Evolutionary conservation across 2,888 invertebrate genomes (phyloP).

Genomic region (Choristoneura rosaceana): DNA sequence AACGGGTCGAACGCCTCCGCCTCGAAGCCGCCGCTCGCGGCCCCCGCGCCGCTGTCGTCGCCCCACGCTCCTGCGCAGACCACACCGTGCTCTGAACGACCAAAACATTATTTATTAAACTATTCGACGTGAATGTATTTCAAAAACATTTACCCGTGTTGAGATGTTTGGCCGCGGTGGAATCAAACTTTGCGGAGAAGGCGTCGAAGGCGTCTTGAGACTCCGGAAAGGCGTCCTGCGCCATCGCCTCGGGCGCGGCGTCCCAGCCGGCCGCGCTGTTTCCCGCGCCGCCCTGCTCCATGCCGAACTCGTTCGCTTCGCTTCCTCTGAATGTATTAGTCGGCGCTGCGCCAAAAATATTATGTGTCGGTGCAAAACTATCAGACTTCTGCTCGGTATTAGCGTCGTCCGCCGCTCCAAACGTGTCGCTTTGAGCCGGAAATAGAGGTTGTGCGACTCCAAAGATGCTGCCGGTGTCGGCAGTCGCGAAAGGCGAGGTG

Average conservation of each 20-base stretch:
- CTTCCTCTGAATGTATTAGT: constrained; percentile 48
- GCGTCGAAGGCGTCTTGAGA: constrained; percentile 90
- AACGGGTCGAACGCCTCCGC: constrained; percentile 93
- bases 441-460: constrained; percentile 55
- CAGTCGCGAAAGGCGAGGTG: constrained; percentile 48
- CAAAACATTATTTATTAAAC: neutral
- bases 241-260: constrained; percentile 59
- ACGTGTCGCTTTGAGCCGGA: constrained; percentile 49
- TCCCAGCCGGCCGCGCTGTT: constrained; percentile 58
- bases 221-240: constrained; percentile 66
- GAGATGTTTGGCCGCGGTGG: constrained; percentile 79
- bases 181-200: constrained; percentile 95
- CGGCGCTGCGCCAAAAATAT: constrained; percentile 52
- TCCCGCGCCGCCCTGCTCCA: constrained; percentile 47
- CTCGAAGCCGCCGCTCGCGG: constrained; percentile 86
- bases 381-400: constrained; percentile 45
- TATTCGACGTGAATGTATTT: neutral
- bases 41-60: constrained; percentile 60
- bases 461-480: constrained; percentile 55
- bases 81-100: neutral
- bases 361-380: constrained; percentile 43
- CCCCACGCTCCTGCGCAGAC: constrained; percentile 70
- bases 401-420: constrained; percentile 48
- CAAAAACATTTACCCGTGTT: constrained; percentile 60
- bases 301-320: constrained; percentile 43